Conservation (phyloP, 2,797 vertebrate species). For the Clamator glandarius region DNA sequence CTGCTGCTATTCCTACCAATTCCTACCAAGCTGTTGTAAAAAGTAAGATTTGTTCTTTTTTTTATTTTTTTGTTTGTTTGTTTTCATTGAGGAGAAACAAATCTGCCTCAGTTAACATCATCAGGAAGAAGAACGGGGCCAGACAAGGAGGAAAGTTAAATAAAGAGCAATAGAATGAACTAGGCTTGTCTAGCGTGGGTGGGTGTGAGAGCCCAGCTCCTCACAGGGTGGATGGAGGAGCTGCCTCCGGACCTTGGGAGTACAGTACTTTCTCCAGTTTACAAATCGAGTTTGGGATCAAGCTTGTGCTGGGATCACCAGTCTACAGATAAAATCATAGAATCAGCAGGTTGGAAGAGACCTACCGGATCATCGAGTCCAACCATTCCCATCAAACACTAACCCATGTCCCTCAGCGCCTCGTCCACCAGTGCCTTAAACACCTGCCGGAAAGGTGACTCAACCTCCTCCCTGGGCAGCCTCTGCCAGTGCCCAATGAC, state of each 20-base stretch:
- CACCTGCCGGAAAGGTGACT: too few relatives aligned
- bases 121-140: not conserved
- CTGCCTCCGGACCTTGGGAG: not conserved
- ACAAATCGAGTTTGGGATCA: not conserved
- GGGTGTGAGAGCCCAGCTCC: not conserved
- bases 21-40: not conserved
- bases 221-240: not conserved
- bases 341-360: too few relatives aligned
- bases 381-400: too few relatives aligned
- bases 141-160: not conserved
- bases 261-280: not conserved
- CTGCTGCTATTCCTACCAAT: fast-evolving
- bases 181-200: not conserved
- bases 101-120: not conserved
- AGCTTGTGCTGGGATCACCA: not conserved
- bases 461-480: too few relatives aligned
- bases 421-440: too few relatives aligned
- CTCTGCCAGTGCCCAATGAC: too few relatives aligned
- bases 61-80: not conserved
- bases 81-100: not conserved
- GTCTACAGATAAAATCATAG: not conserved
- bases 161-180: not conserved
- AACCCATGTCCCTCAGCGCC: too few relatives aligned
- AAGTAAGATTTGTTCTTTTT: not conserved
- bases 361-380: too few relatives aligned